A percentile compares a stretch with the other conserved stretches of the same genome.
These are phyloP conservation scores for Melieria omissa DNA, from an alignment of 2,888 invertebrate species.

Conservation along the genomic window DNA sequence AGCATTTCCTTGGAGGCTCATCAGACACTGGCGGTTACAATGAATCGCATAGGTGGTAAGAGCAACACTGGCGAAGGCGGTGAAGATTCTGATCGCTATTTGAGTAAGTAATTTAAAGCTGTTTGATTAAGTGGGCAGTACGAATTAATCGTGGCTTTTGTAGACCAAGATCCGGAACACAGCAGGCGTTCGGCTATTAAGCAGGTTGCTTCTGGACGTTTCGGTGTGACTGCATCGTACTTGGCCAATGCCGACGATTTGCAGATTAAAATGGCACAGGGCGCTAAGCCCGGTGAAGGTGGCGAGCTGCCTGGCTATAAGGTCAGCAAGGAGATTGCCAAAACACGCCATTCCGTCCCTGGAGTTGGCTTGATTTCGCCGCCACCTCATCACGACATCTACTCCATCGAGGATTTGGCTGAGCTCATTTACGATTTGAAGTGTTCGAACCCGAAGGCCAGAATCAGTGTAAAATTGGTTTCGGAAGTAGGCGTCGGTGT, in stretches of 20 bases:
- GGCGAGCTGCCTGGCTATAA: slow-evolving; percentile 94
- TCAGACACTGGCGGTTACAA: slow-evolving; percentile 92
- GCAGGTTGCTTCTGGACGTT: slow-evolving; percentile 98
- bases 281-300: slow-evolving; percentile 99
- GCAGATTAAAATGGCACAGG: slow-evolving; percentile 99
- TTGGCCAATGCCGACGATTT: slow-evolving; percentile 97
- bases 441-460: slow-evolving; percentile 93
- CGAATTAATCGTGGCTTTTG: neutral
- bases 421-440: slow-evolving; percentile 98
- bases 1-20: slow-evolving; percentile 98
- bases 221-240: slow-evolving; percentile 98
- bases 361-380: slow-evolving; percentile 98
- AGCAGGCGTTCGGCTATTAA: slow-evolving; percentile 95
- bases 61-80: slow-evolving; percentile 99
- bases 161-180: slow-evolving; percentile 79
- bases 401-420: slow-evolving; percentile 98
- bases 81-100: slow-evolving; percentile 82
- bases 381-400: slow-evolving; percentile 99
- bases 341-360: slow-evolving; percentile 93
- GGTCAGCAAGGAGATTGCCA: slow-evolving; percentile 95
- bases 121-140: neutral
- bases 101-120: slow-evolving; percentile 65
- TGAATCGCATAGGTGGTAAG: slow-evolving; percentile 97
- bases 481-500: slow-evolving; percentile 99
- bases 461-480: slow-evolving; percentile 97